phyloP scores from a whole-genome alignment of 2,888 invertebrate genomes.

The Sarcophaga caerulescens region DNA sequence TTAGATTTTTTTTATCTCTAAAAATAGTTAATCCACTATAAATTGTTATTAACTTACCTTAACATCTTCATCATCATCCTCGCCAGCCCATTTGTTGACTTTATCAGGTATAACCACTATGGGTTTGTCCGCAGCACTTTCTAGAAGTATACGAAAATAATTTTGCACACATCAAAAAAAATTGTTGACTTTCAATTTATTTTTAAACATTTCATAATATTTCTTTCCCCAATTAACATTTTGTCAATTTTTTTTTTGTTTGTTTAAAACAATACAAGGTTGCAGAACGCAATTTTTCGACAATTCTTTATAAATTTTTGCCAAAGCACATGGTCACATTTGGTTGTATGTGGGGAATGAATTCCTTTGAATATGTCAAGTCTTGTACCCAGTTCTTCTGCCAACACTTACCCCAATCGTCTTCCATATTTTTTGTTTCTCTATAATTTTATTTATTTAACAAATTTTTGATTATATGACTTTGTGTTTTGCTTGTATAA shows the following conservation, averaged over 20 bases:
- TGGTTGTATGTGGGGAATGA: slow-evolving; percentile 20
- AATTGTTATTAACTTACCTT: slow-evolving; percentile 83
- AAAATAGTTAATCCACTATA: slow-evolving; percentile 1
- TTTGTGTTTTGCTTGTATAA: neutral
- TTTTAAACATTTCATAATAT: slow-evolving; percentile 59
- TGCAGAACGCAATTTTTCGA: slow-evolving; percentile 17
- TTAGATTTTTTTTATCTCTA: slow-evolving; percentile 1
- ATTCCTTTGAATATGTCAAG: slow-evolving; percentile 45
- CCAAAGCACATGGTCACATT: slow-evolving; percentile 54
- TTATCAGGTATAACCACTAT: slow-evolving; percentile 86
- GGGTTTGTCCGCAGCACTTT: slow-evolving; percentile 82
- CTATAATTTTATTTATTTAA: slow-evolving; percentile 5
- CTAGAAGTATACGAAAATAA: slow-evolving; percentile 70
- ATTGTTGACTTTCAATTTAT: slow-evolving; percentile 9
- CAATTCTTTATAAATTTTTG: slow-evolving; percentile 38
- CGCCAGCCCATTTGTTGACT: slow-evolving; percentile 92
- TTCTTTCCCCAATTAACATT: slow-evolving; percentile 9
- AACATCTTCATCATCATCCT: slow-evolving; percentile 92
- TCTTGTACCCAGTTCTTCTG: slow-evolving; percentile 3
- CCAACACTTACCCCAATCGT: slow-evolving; percentile 85
- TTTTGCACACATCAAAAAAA: neutral
- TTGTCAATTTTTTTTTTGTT: neutral
- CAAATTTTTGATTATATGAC: slow-evolving; percentile 6
- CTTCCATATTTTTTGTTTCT: slow-evolving; percentile 82
- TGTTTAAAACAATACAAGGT: slow-evolving; percentile 26